phyloP scores from a whole-genome alignment of 2,888 invertebrate species.

The Aproaerema taeniolella region DNA sequence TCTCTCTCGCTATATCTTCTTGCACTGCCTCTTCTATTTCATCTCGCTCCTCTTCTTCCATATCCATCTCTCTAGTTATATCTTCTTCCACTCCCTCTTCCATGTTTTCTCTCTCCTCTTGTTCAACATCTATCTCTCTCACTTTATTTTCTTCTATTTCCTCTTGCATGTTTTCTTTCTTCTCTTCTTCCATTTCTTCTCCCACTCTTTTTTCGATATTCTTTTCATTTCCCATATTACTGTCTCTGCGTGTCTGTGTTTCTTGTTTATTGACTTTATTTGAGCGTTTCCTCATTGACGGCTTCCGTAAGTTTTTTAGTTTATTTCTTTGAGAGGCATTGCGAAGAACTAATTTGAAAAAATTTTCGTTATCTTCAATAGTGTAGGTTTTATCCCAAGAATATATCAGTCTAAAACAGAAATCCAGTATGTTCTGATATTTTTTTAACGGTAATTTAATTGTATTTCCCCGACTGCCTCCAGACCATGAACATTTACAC shows the following conservation, averaged over 20 bases:
- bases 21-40: too few relatives aligned
- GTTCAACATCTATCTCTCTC: neutral
- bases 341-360: slow-evolving; percentile 16
- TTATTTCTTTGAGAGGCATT: too few relatives aligned
- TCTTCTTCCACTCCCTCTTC: neutral
- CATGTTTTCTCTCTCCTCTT: neutral
- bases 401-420: slow-evolving; percentile 13
- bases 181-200: too few relatives aligned
- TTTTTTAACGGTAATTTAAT: slow-evolving; percentile 12
- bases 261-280: neutral
- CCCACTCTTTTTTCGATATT: too few relatives aligned
- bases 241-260: neutral
- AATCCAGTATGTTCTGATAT: slow-evolving; percentile 15
- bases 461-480: slow-evolving; percentile 15
- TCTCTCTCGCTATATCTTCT: too few relatives aligned
- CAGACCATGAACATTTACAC: slow-evolving; percentile 17
- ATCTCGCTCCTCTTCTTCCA: too few relatives aligned
- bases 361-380: slow-evolving; percentile 12
- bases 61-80: neutral
- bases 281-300: too few relatives aligned
- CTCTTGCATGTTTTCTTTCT: too few relatives aligned
- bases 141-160: too few relatives aligned
- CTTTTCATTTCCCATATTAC: too few relatives aligned
- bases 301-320: too few relatives aligned
- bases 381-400: slow-evolving; percentile 17